phyloP scores from a whole-genome alignment of 2,113 vertebrate species.

The Syngnathoides biaculeatus region DNA sequence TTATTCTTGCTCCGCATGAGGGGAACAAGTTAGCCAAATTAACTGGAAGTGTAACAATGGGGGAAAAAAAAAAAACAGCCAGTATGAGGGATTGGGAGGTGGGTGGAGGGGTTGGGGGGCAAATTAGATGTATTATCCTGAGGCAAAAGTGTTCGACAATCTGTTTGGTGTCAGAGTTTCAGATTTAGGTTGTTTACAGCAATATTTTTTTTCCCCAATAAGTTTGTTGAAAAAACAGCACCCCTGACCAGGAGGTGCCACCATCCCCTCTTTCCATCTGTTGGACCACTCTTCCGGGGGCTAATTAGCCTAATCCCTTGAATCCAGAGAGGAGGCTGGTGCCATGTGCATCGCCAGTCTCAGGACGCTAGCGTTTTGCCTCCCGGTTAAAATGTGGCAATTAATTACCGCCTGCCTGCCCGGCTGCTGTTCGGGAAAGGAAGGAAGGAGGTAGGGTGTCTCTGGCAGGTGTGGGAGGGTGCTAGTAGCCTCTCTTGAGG shows the following conservation, averaged over 20 bases:
- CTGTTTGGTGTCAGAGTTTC: constrained; percentile 34
- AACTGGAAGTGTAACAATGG: constrained; percentile 17
- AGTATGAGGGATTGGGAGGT: neutral
- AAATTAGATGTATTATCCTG: constrained; percentile 35
- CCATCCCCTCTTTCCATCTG: constrained; percentile 75
- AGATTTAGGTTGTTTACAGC: constrained; percentile 51
- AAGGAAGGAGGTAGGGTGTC: constrained; percentile 42
- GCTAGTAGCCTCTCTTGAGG: neutral
- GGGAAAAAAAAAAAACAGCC: constrained; percentile 21
- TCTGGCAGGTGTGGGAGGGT: constrained; percentile 52
- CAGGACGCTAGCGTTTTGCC: constrained; percentile 72
- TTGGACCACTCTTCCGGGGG: constrained; percentile 73
- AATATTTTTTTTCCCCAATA: constrained; percentile 31
- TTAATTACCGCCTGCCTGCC: constrained; percentile 76
- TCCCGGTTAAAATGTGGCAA: constrained; percentile 78
- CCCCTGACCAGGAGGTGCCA: constrained; percentile 55
- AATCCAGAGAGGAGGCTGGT: constrained; percentile 71
- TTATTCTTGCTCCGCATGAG: constrained; percentile 2
- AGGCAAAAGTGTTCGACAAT: constrained; percentile 47
- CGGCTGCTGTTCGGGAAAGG: constrained; percentile 68
- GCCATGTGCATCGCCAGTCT: constrained; percentile 59
- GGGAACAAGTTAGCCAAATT: constrained; percentile 8
- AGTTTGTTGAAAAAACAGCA: constrained; percentile 47
- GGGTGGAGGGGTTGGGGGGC: neutral
- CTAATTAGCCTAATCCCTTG: constrained; percentile 80